phyloP scores from a whole-genome alignment of 1,140 invertebrate genomes.

The Camponotus pennsylvanicus region DNA sequence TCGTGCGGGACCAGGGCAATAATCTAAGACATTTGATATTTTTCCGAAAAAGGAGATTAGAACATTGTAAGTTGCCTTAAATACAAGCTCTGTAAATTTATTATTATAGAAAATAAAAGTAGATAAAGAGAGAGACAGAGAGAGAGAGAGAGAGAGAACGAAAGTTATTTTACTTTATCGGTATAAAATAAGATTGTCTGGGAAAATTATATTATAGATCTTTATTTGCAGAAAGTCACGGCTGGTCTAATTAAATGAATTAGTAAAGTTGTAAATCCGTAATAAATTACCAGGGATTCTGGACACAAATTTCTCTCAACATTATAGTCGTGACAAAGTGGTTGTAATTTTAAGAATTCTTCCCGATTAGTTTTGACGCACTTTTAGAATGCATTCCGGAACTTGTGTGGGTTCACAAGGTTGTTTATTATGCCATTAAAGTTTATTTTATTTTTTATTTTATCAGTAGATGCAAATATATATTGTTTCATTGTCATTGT shows the following conservation, averaged over 20 bases:
- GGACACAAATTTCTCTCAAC: conserved; percentile 20
- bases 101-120: conserved; percentile 7
- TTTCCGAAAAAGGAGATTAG: conserved; percentile 38
- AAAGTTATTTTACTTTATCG: conserved; percentile 2
- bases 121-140: too few species aligned
- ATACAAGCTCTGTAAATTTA: conserved; percentile 12
- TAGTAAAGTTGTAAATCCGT: conserved; percentile 36
- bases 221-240: conserved; percentile 13
- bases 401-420: conserved; percentile 46
- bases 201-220: neutral
- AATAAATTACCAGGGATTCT: conserved; percentile 20
- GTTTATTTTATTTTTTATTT: conserved; percentile 60
- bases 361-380: conserved; percentile 78
- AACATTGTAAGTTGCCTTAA: conserved; percentile 12
- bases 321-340: neutral
- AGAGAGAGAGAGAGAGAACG: neutral
- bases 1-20: conserved; percentile 18
- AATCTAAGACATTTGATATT: conserved; percentile 44
- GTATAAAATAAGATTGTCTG: neutral
- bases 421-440: conserved; percentile 70
- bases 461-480: conserved; percentile 83
- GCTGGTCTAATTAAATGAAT: conserved; percentile 32
- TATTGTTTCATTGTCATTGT: conserved; percentile 84
- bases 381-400: conserved; percentile 72
- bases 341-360: conserved; percentile 67